phyloP scores from a whole-genome alignment of 2,888 invertebrate genomes.

The Dorcus parallelipipedus region DNA sequence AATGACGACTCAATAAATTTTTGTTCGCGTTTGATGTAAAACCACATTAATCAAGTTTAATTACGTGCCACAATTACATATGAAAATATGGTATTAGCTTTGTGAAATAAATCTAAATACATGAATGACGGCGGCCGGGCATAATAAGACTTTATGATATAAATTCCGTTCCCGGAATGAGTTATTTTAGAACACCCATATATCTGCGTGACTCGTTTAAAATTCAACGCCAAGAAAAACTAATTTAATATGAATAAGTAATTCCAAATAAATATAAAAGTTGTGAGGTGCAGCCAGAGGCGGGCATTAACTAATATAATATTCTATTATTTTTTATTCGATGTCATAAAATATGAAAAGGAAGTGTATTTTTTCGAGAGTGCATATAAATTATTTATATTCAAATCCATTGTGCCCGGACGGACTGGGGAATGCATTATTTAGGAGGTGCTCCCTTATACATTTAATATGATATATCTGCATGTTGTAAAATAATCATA shows the following conservation, averaged over 20 bases:
- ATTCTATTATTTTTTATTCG: slow-evolving; percentile 51
- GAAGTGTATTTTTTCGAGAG: slow-evolving; percentile 49
- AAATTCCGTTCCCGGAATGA: slow-evolving; percentile 41
- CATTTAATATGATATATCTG: slow-evolving; percentile 40
- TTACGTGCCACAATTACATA: slow-evolving; percentile 18
- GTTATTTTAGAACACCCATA: slow-evolving; percentile 38
- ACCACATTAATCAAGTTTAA: slow-evolving; percentile 18
- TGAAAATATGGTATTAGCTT: slow-evolving; percentile 18
- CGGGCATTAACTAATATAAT: slow-evolving; percentile 50
- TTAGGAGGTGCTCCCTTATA: slow-evolving; percentile 37
- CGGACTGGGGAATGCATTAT: slow-evolving; percentile 39
- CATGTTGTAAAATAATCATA: slow-evolving; percentile 39
- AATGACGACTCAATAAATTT: neutral
- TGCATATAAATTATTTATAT: slow-evolving; percentile 48
- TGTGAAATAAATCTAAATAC: slow-evolving; percentile 44
- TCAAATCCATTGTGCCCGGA: slow-evolving; percentile 46
- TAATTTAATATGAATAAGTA: slow-evolving; percentile 52
- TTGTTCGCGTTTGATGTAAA: slow-evolving; percentile 2
- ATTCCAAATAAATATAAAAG: slow-evolving; percentile 50
- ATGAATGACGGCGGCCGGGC: slow-evolving; percentile 33
- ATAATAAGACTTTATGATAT: slow-evolving; percentile 43
- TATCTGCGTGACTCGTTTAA: slow-evolving; percentile 47
- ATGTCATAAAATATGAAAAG: slow-evolving; percentile 41
- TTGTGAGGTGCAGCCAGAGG: slow-evolving; percentile 33
- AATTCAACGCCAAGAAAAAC: slow-evolving; percentile 49